These are phyloP conservation scores for Drosophila niveifrons DNA, from an alignment of 2,888 invertebrate genomes.

Conservation along the genomic window DNA sequence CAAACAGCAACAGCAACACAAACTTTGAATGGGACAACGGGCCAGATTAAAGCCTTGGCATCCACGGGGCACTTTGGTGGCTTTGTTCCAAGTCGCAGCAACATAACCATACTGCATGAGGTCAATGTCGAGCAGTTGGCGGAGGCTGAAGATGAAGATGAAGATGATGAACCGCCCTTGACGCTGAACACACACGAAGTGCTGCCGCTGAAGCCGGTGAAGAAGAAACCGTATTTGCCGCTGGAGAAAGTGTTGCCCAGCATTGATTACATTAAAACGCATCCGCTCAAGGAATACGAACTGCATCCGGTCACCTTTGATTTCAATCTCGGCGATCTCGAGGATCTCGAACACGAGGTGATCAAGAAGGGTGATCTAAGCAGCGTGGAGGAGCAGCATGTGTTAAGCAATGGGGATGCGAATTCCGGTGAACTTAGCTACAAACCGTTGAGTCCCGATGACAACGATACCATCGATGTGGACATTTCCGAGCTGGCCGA, in stretches of 20 bases:
- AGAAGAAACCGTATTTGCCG: constrained; percentile 82
- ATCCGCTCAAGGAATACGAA: constrained; percentile 80
- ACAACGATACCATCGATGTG: constrained; percentile 60
- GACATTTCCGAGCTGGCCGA: constrained; percentile 56
- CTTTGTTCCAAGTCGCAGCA: constrained; percentile 4
- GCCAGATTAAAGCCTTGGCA: constrained; percentile 27
- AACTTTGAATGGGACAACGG: not conserved
- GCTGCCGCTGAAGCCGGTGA: constrained; percentile 75
- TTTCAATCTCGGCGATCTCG: constrained; percentile 84
- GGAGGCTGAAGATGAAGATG: not conserved
- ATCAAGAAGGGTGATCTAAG: constrained; percentile 83
- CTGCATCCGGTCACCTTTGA: constrained; percentile 84
- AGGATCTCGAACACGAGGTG: constrained; percentile 83
- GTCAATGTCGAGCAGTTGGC: constrained; percentile 34
- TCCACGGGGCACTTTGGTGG: constrained; percentile 32
- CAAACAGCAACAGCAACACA: not conserved
- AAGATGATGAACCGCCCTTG: constrained; percentile 61
- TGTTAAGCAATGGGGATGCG: constrained; percentile 70
- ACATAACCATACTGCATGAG: constrained; percentile 82
- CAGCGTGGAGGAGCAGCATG: constrained; percentile 80
- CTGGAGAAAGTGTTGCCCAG: constrained; percentile 72
- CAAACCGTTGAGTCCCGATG: constrained; percentile 64
- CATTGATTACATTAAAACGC: constrained; percentile 77
- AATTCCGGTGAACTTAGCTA: constrained; percentile 40
- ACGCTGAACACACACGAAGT: constrained; percentile 80